Conservation (phyloP, 2,113 vertebrate genomes). For the Anas platyrhynchos region DNA sequence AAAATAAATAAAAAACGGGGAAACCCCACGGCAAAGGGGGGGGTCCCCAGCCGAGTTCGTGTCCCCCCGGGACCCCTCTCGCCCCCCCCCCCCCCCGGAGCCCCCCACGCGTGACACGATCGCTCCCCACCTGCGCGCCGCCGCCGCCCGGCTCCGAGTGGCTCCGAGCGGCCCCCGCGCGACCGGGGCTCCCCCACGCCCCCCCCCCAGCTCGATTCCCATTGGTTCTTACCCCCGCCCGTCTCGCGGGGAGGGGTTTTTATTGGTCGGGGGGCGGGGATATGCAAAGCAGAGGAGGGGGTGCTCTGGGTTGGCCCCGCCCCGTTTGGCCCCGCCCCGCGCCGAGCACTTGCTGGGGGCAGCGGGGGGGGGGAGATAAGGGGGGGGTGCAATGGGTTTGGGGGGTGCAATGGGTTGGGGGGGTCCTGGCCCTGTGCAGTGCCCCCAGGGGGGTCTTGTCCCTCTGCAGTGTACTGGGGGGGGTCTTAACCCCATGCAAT, state of each 20-base stretch:
- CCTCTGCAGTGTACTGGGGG: fast-evolving
- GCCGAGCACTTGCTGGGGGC: too few relatives aligned
- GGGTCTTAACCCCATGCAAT: background rate
- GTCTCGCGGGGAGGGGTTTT: background rate
- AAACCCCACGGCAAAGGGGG: too few relatives aligned
- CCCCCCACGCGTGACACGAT: too few relatives aligned
- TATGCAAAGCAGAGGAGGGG: background rate
- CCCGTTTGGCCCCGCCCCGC: too few relatives aligned
- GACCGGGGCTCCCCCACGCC: background rate
- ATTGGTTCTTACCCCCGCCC: fast-evolving
- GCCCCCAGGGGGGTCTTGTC: background rate
- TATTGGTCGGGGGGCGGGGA: fast-evolving
- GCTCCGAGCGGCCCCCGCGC: background rate
- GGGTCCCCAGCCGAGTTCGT: background rate
- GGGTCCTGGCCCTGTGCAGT: background rate
- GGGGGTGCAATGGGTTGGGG: background rate
- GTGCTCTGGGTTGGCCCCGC: too few relatives aligned
- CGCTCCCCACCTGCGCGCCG: background rate
- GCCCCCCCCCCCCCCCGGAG: background rate
- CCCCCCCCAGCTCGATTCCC: background rate
- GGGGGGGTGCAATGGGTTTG: too few relatives aligned
- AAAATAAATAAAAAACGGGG: too few relatives aligned
- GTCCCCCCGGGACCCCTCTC: background rate
- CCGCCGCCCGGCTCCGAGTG: background rate
- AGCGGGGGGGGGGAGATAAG: too few relatives aligned